Base-by-base conservation (phyloP, 2,797 vertebrate species). In the Buceros bicornis region DNA sequence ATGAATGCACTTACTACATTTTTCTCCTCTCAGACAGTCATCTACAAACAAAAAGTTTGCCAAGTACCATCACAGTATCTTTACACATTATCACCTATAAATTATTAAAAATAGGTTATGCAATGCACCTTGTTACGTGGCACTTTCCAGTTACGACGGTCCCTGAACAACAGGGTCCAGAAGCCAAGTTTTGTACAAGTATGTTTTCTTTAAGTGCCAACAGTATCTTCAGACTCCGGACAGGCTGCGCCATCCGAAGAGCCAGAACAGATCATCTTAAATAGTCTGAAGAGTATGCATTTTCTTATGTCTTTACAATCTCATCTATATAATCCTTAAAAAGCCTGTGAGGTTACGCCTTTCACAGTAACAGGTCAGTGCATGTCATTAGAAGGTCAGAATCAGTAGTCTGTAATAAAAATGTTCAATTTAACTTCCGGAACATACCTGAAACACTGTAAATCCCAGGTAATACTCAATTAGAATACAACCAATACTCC, bases 401-500 rank as follows among this genome's bases (percentile, higher is more conserved):
- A 43, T 17, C 29, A 37, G 18, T 6, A 16, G 37, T 8, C n/a
- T 31, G 24, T 33, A 81, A 82, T 31, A 89, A 64, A 53, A 25
- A 11, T 0, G 0, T 51, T 67, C 7, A 15, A 48, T n/a, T 82
- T 50, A 57, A 57, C 13, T 25, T 65, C 10, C 66, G 0, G 1
- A 31, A 95, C 98, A 29, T 93, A 99, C 99, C 98, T 99, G 99
- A 97, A 99, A 99, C 37, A 99, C 98, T 2, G 99, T 99, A 76
- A 98, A 98, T 74, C 99, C 99, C 29, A 99, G 98, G 90, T 99
- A 99, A 95, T 99, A 99, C 89, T 99, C 99, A 26, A 99, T 98
- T 37, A 99, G 98, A 95, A 99, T 99, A 83, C 99, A 99, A 56
- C 99, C 99, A 72, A 99, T 98, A 79, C 99, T 99, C 99, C 99